Percentiles rank a stretch among this genome's conserved stretches.
Evolutionary conservation across 2,888 invertebrate genomes (phyloP).

Genomic region (Cephalotes varians): DNA sequence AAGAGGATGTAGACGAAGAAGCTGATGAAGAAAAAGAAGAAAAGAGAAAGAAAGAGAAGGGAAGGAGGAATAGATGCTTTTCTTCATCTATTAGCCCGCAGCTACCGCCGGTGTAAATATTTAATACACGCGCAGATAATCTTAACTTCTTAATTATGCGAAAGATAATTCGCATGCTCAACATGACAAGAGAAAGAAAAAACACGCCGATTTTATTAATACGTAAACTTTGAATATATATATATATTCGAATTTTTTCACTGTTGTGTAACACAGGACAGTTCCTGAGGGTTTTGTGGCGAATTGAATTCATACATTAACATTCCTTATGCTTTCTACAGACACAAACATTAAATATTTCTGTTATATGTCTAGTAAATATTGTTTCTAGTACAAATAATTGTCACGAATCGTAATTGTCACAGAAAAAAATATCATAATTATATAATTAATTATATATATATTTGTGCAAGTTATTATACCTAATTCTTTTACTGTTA

Average conservation of each 20-base stretch:
- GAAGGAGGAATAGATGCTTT: conserved; percentile 52
- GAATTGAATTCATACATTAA: neutral
- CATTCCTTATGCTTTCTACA: neutral
- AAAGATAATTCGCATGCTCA: conserved; percentile 17
- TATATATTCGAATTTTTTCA: neutral
- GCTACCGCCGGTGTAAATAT: conserved; percentile 67
- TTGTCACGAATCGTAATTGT: neutral
- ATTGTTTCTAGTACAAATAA: neutral
- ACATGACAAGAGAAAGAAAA: conserved; percentile 15
- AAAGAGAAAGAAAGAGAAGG: conserved; percentile 47
- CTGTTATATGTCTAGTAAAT: neutral
- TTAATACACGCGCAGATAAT: conserved; percentile 69
- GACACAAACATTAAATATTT: neutral
- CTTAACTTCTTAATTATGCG: conserved; percentile 76
- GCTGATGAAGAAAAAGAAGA: conserved; percentile 41
- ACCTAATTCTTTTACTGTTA: neutral
- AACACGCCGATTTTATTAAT: conserved; percentile 28
- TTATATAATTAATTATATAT: neutral
- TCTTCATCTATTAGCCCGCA: conserved; percentile 69
- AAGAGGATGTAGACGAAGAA: conserved; percentile 50
- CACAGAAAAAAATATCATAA: neutral
- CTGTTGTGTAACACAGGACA: neutral
- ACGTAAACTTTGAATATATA: neutral
- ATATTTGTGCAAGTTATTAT: neutral
- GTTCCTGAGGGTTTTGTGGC: neutral